These are phyloP conservation scores for Diploptera punctata DNA, from an alignment of 2,888 invertebrate genomes.

Conservation along the genomic window DNA sequence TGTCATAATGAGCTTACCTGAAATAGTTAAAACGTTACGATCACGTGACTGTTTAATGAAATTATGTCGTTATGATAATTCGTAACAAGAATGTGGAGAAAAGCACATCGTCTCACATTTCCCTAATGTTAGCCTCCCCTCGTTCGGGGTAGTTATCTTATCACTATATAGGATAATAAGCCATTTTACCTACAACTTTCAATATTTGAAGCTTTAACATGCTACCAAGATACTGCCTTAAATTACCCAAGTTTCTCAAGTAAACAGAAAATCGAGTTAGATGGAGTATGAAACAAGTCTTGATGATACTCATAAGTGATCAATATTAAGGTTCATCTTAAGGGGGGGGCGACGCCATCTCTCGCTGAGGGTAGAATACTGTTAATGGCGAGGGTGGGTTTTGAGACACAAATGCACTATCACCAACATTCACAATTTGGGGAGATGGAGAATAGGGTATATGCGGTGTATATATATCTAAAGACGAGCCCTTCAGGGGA, in stretches of 20 bases:
- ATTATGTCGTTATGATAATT: too few relatives aligned
- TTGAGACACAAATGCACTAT: slow-evolving; percentile 14
- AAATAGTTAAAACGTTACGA: too few relatives aligned
- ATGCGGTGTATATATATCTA: background rate
- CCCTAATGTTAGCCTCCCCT: too few relatives aligned
- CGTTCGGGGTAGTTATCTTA: too few relatives aligned
- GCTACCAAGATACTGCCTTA: background rate
- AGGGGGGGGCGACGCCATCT: background rate
- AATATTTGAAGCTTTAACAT: too few relatives aligned
- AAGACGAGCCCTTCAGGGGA: background rate
- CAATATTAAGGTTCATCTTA: background rate
- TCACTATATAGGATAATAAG: too few relatives aligned
- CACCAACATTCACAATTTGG: background rate
- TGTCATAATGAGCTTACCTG: too few relatives aligned
- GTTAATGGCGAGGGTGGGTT: slow-evolving; percentile 11
- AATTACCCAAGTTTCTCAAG: background rate
- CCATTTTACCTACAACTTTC: too few relatives aligned
- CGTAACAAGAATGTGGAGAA: too few relatives aligned
- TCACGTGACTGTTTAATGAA: too few relatives aligned
- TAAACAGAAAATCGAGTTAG: slow-evolving; percentile 15
- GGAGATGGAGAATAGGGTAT: background rate
- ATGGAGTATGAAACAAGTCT: slow-evolving; percentile 25
- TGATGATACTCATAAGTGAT: slow-evolving; percentile 20
- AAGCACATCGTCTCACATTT: too few relatives aligned
- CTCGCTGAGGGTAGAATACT: background rate